Conservation (phyloP, 2,888 invertebrate species). For the Drosophila anomalata region DNA sequence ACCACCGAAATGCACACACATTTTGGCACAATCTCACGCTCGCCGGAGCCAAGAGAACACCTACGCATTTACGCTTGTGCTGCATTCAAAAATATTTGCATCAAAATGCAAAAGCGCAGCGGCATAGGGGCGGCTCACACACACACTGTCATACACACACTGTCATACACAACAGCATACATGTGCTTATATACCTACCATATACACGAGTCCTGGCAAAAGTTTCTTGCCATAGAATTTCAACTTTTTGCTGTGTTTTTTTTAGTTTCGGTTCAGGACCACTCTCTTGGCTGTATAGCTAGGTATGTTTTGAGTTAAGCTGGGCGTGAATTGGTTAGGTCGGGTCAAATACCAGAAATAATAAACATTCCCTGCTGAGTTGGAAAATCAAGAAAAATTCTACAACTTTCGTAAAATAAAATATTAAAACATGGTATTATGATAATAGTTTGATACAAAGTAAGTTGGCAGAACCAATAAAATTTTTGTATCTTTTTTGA, state of each 20-base stretch:
- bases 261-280: constrained; percentile 30
- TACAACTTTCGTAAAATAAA: neutral
- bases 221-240: constrained; percentile 22
- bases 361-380: neutral
- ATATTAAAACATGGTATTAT: neutral
- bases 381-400: neutral
- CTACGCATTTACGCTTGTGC: constrained; percentile 50
- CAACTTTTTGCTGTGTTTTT: neutral
- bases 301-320: constrained; percentile 16
- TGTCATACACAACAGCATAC: neutral
- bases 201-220: constrained; percentile 14
- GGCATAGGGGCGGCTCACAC: constrained; percentile 3
- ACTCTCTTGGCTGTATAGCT: constrained; percentile 46
- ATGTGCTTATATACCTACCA: neutral
- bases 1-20: constrained; percentile 13
- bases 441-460: neutral
- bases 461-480: no score
- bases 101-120: constrained; percentile 61
- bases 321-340: constrained; percentile 53
- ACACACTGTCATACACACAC: neutral
- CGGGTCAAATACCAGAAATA: constrained; percentile 11
- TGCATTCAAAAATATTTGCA: constrained; percentile 60
- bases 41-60: constrained; percentile 47
- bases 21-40: constrained; percentile 8
- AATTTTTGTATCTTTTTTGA: no score